Evolutionary conservation across 2,113 vertebrate species (phyloP), one percentile per base, ranked within the genome.

Genomic region (Cyprinodon tularosa): DNA sequence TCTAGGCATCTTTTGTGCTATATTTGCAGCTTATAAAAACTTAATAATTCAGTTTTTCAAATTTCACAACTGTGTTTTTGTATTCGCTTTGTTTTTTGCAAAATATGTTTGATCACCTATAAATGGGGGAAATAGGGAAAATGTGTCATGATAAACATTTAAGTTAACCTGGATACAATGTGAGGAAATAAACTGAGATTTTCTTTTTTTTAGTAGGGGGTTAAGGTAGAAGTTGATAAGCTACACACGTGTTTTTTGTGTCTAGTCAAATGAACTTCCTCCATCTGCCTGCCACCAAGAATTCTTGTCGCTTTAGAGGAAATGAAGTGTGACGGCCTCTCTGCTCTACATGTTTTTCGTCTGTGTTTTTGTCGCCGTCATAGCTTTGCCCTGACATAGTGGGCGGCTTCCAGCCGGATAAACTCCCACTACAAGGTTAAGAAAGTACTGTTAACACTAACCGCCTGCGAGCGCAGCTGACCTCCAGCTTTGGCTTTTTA

Each of bases 211-310:
- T 53, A 53, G 29, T 42, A 29, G 42, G 42, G 42, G 48, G 48
- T 53, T 53, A 53, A 53, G 14, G 48, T 63, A 29, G 63, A 48
- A 38, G 65, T 39, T 7, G 69, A 40, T n/a, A 60, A 83, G 36
- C 40, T 6, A 60, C 1, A 20, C 47, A 59, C 61, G 78, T 59
- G 50, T 77, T 59, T 69, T 69, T 12, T 37, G 62, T 68, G 66
- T 44, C 37, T 45, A 63, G 5, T 36, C 12, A 37, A 77, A 66
- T 60, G 22, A 42, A 12, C 50, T 5, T 62, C 60, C 40, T 85
- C 81, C 81, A 85, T 87, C 84, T 88, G 89, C 45, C 68, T 73
- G 62, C 68, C 81, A 77, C 50, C 66, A 78, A 68, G 89, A 72
- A 68, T 66, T 82, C 64, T 62, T 73, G 82, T 82, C 86, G 85